Evolutionary conservation across 2,888 invertebrate genomes (phyloP).

Genomic region (Gasteruption jaculator): DNA sequence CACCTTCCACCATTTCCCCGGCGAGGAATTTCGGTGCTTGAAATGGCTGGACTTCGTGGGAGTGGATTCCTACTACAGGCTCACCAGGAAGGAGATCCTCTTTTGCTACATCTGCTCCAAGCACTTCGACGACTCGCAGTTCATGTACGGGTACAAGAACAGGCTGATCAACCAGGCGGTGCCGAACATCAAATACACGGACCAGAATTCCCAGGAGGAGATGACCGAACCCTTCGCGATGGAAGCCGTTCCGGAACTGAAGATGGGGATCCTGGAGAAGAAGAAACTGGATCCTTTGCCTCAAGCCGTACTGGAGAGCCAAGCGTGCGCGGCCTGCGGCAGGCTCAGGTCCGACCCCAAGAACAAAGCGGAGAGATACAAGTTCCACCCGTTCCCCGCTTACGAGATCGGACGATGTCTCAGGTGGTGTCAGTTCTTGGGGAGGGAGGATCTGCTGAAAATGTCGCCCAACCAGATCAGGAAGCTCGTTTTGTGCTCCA

Average conservation of each 20-base stretch:
- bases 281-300: constrained; percentile 38
- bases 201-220: constrained; percentile 26
- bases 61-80: constrained; percentile 45
- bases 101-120: constrained; percentile 49
- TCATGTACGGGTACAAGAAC: constrained; percentile 36
- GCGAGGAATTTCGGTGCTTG: constrained; percentile 47
- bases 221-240: constrained; percentile 23
- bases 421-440: constrained; percentile 48
- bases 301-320: constrained; percentile 39
- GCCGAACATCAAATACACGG: constrained; percentile 40
- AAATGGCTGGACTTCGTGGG: constrained; percentile 49
- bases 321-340: constrained; percentile 48
- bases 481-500: constrained; percentile 45
- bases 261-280: constrained; percentile 30
- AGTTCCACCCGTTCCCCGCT: constrained; percentile 49
- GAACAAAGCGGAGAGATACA: constrained; percentile 43
- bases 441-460: constrained; percentile 45
- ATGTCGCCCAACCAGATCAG: constrained; percentile 50
- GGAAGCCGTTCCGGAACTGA: constrained; percentile 27
- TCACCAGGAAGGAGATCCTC: constrained; percentile 47
- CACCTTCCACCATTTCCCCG: constrained; percentile 49
- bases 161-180: constrained; percentile 41
- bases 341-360: constrained; percentile 41
- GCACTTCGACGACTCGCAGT: constrained; percentile 44
- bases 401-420: constrained; percentile 48